Base-by-base conservation (phyloP, 2,797 vertebrate species). In the Phoxinus dragarum region DNA sequence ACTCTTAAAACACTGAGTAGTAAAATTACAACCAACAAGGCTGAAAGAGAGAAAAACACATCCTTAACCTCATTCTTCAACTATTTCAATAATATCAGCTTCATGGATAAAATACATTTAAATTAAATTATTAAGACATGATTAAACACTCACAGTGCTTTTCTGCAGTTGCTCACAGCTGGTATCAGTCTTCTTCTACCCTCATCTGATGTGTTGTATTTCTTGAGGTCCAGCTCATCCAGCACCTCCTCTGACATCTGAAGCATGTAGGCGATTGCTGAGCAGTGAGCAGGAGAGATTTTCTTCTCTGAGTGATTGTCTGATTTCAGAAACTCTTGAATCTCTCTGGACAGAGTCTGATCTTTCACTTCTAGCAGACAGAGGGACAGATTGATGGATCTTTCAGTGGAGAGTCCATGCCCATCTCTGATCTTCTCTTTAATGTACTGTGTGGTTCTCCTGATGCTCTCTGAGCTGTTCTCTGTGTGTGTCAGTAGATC, bases 331-430 rank as follows among this genome's bases (percentile, higher is more conserved):
- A 68, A 68, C 66, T 38, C 17, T 8, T 68, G 66, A 68, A 68
- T 68, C 17, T 68, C 66, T 68, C 34, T 38, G 17, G 17, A 68
- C 17, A 68, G 8, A 38, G 66, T 38, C 17, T 68, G 66, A 38
- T 68, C 66, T 68, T 68, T 68, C 17, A 68, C 66, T 68, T 68
- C 66, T 8, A 38, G 34, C 34, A 68, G 66, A 68, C 66, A 68
- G 66, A 38, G 66, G 34, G 21, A 68, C 34, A 68, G 66, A 68
- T 68, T 68, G 17, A 68, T 38, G 17, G 66, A 68, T 68, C 66
- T 68, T 38, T 68, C 66, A 68, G 66, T 68, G 66, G 66, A 68
- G 66, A 68, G 66, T 68, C 0, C 66, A 68, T 68, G 3, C 38
- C 17, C 66, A 68, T 68, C 66, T 2, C 10, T 68, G 66, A 68